Percentiles rank a stretch among this genome's conserved stretches.
Conservation (phyloP, 2,888 invertebrate genomes). For the Micropterix aruncella region DNA sequence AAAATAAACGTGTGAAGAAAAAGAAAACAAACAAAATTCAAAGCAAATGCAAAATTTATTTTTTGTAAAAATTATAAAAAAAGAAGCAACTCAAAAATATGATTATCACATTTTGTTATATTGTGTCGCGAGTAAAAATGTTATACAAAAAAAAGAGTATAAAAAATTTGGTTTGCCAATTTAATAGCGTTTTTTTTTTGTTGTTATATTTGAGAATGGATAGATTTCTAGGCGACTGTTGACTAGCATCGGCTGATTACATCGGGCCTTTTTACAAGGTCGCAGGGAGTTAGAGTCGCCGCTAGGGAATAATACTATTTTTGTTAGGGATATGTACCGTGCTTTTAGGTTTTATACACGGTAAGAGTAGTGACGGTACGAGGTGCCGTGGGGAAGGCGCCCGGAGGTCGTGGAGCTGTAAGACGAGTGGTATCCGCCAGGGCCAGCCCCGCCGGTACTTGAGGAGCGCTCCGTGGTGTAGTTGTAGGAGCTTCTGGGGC, state of each 20-base stretch:
- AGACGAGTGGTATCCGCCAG: conserved; percentile 64
- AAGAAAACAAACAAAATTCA: not conserved
- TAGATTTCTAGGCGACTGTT: too few relatives aligned
- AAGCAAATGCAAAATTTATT: not conserved
- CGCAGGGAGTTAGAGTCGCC: not conserved
- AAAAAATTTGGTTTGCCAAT: not conserved
- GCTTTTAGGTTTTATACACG: conserved; percentile 51
- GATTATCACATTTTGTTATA: not conserved
- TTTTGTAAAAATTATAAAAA: not conserved
- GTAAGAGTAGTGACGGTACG: conserved; percentile 77
- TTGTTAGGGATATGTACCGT: conserved; percentile 15
- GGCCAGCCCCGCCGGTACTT: conserved; percentile 54
- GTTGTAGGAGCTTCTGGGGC: conserved; percentile 58
- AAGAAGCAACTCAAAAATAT: not conserved
- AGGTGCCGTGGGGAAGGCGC: conserved; percentile 68
- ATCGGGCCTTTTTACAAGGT: too few relatives aligned
- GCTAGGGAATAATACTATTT: not conserved
- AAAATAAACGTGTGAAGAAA: not conserved
- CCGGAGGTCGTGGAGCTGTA: conserved; percentile 69
- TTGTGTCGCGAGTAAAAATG: not conserved
- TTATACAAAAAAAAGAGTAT: not conserved
- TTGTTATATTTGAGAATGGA: too few relatives aligned
- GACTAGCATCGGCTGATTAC: too few relatives aligned
- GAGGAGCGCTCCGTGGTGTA: conserved; percentile 63
- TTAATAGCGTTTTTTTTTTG: too few relatives aligned